Base-by-base conservation (phyloP, 92 coral and sea anemone species). In the Palythoa caribaeorum region DNA sequence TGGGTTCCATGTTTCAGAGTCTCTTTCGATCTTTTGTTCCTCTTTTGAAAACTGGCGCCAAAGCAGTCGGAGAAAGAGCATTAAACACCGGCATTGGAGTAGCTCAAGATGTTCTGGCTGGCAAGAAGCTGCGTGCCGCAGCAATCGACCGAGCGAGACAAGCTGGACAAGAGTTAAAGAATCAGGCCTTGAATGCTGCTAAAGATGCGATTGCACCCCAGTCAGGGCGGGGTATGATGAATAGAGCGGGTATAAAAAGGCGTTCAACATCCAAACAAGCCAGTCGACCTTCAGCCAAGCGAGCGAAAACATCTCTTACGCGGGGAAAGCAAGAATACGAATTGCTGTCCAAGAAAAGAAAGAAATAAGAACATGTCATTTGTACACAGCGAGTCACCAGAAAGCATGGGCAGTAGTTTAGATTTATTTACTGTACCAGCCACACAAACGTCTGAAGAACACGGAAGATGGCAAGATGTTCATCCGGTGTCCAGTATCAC, bases 21-120 rank as follows among this genome's bases (percentile, higher is more conserved):
- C 59, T 91, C 9, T 83, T 87, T 55, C 89, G 91, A 8, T 87
- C 76, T 39, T 91, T 88, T 5, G 19, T 87, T 38, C 93, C 91
- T 16, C 57, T 81, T 72, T 51, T 91, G 20, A 66, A 79, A 40
- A 39, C 69, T 1, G 90, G 88, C 2, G 72, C 88, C 0, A 90
- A 90, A 73, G 44, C 51, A 8, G 6, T 87, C 54, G 93, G 91
- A 12, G 87, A 84, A 73, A 77, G 37, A 16, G 93, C 89, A 0
- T 48, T 91, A 1, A 76, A 83, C 20, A 91, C 93, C 4, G 88
- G 87, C 11, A 55, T 55, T 1, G 11, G n/a, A 55, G 62, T 55
- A 55, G 62, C 62, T 55, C 62, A 7, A 15, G 62, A 55, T 55
- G 62, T 55, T 55, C 11, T 55, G 11, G 62, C 62, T 2, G 62